These are phyloP conservation scores for Theristicus caerulescens DNA, from an alignment of 2,113 vertebrate species.

Conservation along the genomic window DNA sequence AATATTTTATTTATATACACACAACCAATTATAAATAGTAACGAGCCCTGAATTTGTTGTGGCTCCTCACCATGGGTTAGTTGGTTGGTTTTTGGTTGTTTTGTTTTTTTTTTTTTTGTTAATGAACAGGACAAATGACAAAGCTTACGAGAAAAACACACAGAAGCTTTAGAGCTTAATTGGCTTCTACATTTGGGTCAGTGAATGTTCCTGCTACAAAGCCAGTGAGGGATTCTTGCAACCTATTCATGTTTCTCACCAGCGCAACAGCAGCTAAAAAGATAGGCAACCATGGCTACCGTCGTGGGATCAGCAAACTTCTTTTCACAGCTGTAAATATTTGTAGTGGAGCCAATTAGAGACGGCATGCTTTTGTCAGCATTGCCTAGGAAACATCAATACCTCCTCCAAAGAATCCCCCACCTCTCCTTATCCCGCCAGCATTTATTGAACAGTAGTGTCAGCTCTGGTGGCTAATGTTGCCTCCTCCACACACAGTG, in stretches of 20 bases:
- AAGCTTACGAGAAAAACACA: slow-evolving; percentile 9
- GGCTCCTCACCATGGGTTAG: background rate
- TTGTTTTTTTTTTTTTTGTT: background rate
- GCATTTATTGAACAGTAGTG: background rate
- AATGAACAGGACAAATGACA: slow-evolving; percentile 11
- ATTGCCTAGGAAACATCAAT: slow-evolving; percentile 58
- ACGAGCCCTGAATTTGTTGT: background rate
- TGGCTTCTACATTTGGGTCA: slow-evolving; percentile 46
- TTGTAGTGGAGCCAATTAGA: slow-evolving; percentile 66
- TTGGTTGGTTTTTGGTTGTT: background rate
- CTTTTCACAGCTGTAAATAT: slow-evolving; percentile 71
- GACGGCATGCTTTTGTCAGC: slow-evolving; percentile 34
- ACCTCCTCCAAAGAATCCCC: slow-evolving; percentile 38
- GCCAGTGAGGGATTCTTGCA: background rate
- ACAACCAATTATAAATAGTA: background rate
- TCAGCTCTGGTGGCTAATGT: background rate
- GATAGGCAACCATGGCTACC: slow-evolving; percentile 56
- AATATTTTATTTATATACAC: background rate
- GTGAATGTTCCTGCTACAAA: slow-evolving; percentile 34
- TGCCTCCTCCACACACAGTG: background rate
- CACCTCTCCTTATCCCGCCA: background rate
- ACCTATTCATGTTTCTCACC: background rate
- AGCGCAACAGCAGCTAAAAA: slow-evolving; percentile 20
- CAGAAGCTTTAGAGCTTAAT: slow-evolving; percentile 31
- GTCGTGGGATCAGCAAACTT: slow-evolving; percentile 18